Evolutionary conservation across 2,797 vertebrate genomes (phyloP), one percentile per base, ranked within the genome.

Genomic region (Halcyon smyrnensis): DNA sequence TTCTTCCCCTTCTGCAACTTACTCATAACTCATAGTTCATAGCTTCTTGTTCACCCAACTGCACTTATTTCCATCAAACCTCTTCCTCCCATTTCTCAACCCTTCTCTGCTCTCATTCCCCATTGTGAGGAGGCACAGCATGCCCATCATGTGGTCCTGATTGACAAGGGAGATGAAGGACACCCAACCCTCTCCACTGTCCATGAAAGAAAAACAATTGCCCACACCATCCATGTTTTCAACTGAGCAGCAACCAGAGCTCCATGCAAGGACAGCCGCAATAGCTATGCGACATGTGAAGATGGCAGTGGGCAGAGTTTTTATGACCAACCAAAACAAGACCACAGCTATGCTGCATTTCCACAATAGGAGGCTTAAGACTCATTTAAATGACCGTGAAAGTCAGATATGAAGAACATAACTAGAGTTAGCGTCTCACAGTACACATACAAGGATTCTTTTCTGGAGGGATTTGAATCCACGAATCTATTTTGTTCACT

Each of bases 401-500:
- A 93, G 62, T 19, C 34, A 59, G 63, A 53, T 10, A 87, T 10
- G 63, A 36, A 84, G 45, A 79, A 63, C 15, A 6, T 13, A 89
- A 70, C 76, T 75, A 48, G 17, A 65, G 19, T 28, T 89, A 63
- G 46, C 0, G 0, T 53, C 65, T 69, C 69, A 56, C 0, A 0
- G 30, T 36, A 67, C 32, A 50, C 0, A 1, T 17, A 34, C n/a
- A 21, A 74, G 30, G 39, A 13, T 13, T 83, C 37, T 56, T 90
- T 69, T 75, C 71, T 59, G 81, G n/a, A 83, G 75, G 39, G n/a
- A 84, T 83, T 84, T 85, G 67, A 80, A 94, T 75, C 75, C 68
- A 65, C 28, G 5, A 68, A 81, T 65, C 75, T 87, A 45, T 83
- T 93, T 80, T 43, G 53, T 34, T 74, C 48, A 24, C 64, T 89